Base-by-base conservation (phyloP, 2,888 invertebrate species). In the Brenthis daphne region DNA sequence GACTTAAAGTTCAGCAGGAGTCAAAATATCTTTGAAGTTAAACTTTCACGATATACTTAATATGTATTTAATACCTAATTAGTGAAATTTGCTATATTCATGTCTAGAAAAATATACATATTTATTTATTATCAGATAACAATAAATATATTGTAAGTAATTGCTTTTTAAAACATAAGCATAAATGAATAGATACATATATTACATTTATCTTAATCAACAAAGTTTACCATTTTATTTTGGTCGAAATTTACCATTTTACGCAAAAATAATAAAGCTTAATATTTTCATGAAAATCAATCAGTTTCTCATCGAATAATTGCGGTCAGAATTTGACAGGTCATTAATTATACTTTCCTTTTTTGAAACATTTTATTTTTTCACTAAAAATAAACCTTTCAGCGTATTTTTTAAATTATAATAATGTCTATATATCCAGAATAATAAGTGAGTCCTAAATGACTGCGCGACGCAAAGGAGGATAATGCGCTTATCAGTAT, bases 301-400 rank as follows among this genome's bases (percentile, higher is more conserved):
- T 75, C 57, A 72, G 73, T 76, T 77, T 77, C 74, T 74, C 71
- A 76, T 79, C 69, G 76, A 79, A 80, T 78, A 77, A 80, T 80
- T 79, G 77, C 78, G 76, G 76, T 76, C 77, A 77, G 76, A 80
- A 80, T 80, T 80, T 71, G 77, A 64, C 73, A 67, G 70, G 69
- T 73, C 76, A 79, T 85, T 80, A 83, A 83, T 84, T 80, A 80
- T 77, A 71, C 70, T 53, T 71, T 72, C 76, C 77, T 77, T 76
- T 76, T 72, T 75, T 76, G 73, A 76, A 73, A 78, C 79, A 76
- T 80, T 80, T 79, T 78, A 79, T 81, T 80, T 77, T 77, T 78
- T 69, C 71, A 69, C 71, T 73, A 74, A 75, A 80, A 81, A 78
- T 77, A 75, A 78, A 67, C 68, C 53, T 61, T 70, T 67, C 51